Base-by-base conservation (phyloP, 2,113 vertebrate species). In the Hippoglossus stenolepis region DNA sequence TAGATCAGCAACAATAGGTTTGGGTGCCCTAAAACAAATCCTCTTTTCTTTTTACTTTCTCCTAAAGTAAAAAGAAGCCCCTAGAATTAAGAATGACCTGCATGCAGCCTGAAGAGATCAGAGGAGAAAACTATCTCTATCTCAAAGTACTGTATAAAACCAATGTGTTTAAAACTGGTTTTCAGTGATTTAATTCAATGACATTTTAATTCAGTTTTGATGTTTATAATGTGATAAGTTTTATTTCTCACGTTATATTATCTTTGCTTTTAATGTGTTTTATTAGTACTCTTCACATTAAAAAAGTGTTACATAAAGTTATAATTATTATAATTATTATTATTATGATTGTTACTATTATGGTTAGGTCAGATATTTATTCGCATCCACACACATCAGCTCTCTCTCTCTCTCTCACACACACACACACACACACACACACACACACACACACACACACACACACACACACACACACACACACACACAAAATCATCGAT, bases 361-460 rank as follows among this genome's bases (percentile, higher is more conserved):
- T 10, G 8, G 23, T 70, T 2, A 3, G 38, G 14, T 53, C 49
- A 49, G 56, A 67, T 10, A 61, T 49, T 56, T 31, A 38, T 17
- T 9, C 8, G 20, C 20, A 70, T 11, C 8, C 18, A 66, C 6
- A 66, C 6, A 23, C 28, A 15, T 14, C 17, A 26, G 47, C 10
- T 43, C 51, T 8, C 28, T 18, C 60, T 38, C 8, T 1, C 35
- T 61, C 75, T 56, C 26, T 28, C n/a, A 57, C 8, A 40, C 31
- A 65, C 53, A 78, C 49, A 43, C 21, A 18, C 49, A 53, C 49
- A 8, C 49, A 20, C 18, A 53, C 49, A 20, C 15, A 40, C 31
- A 62, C 54, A 81, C 51, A 43, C 26, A n/a, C 49, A n/a, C 49
- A 20, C 51, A n/a, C 8, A 54, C 51, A 54, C 51, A n/a, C 51